Percentiles rank a stretch among this genome's conserved stretches.
Evolutionary conservation across 2,888 invertebrate genomes (phyloP).

Genomic region (Mayetiola destructor): DNA sequence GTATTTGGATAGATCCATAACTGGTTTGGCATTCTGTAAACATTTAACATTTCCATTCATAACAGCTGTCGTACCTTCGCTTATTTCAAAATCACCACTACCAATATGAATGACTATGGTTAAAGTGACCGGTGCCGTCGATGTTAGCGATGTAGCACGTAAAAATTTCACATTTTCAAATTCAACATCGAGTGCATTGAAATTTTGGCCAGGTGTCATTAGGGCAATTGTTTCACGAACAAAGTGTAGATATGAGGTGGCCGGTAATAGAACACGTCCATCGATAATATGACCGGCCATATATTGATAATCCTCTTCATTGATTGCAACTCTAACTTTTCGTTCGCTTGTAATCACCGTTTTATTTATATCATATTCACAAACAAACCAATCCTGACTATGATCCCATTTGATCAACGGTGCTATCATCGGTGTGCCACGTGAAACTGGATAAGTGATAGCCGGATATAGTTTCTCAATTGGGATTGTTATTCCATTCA

Average conservation of each 20-base stretch:
- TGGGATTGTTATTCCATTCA: constrained; percentile 58
- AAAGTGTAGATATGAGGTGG: constrained; percentile 68
- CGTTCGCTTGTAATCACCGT: constrained; percentile 54
- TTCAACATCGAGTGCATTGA: constrained; percentile 58
- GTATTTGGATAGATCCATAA: constrained; percentile 19
- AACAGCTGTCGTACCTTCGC: constrained; percentile 52
- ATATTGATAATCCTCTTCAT: constrained; percentile 53
- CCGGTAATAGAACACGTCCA: constrained; percentile 67
- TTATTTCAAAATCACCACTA: constrained; percentile 46
- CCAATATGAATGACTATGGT: constrained; percentile 45
- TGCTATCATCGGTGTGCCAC: constrained; percentile 71
- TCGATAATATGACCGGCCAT: constrained; percentile 72
- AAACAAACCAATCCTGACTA: constrained; percentile 57
- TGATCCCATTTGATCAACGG: constrained; percentile 84
- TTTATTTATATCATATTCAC: constrained; percentile 49
- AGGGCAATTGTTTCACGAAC: constrained; percentile 68
- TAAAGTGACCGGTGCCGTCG: constrained; percentile 41
- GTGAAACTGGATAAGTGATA: constrained; percentile 67
- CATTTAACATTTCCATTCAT: constrained; percentile 53
- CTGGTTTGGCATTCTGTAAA: constrained; percentile 33
- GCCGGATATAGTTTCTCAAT: constrained; percentile 62
- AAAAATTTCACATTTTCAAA: constrained; percentile 75
- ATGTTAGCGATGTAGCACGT: constrained; percentile 64
- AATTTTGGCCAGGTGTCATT: constrained; percentile 42
- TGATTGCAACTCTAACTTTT: constrained; percentile 42